Conservation (phyloP, 2,888 invertebrate species). For the Itoplectis maculator region DNA sequence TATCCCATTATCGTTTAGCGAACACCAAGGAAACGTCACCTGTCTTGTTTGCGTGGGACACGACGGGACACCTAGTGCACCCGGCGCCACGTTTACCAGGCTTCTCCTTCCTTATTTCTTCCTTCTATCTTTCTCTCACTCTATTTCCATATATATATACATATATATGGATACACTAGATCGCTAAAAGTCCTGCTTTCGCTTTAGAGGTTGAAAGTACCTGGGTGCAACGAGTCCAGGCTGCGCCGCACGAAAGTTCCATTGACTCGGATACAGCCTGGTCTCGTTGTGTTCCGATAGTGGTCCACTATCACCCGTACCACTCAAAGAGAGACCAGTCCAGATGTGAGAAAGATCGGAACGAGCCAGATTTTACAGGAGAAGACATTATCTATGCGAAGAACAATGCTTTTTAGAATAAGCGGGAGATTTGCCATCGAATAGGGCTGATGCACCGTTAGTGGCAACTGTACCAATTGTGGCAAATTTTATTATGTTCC, state of each 20-base stretch:
- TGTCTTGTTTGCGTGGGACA: slow-evolving; percentile 63
- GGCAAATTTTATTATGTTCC: no score
- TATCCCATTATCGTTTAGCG: slow-evolving; percentile 67
- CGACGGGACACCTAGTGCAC: slow-evolving; percentile 56
- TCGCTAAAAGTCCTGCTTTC: slow-evolving; percentile 21
- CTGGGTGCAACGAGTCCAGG: neutral
- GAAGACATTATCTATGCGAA: no score
- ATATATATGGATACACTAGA: no score
- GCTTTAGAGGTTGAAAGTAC: slow-evolving; percentile 2
- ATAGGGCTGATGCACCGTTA: no score
- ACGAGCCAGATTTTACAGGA: no score
- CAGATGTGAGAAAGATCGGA: no score
- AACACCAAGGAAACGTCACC: slow-evolving; percentile 64
- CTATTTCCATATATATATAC: no score
- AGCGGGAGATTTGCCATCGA: no score
- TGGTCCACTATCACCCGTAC: neutral
- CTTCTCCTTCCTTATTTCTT: slow-evolving; percentile 2
- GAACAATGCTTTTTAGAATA: no score
- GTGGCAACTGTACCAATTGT: no score
- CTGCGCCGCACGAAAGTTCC: neutral
- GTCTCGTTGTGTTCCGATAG: neutral
- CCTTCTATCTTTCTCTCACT: neutral
- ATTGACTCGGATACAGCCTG: neutral
- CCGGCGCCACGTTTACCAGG: slow-evolving; percentile 16
- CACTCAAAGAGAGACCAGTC: no score